Conservation (phyloP, 2,113 vertebrate genomes). For the Tragulus kanchil region DNA sequence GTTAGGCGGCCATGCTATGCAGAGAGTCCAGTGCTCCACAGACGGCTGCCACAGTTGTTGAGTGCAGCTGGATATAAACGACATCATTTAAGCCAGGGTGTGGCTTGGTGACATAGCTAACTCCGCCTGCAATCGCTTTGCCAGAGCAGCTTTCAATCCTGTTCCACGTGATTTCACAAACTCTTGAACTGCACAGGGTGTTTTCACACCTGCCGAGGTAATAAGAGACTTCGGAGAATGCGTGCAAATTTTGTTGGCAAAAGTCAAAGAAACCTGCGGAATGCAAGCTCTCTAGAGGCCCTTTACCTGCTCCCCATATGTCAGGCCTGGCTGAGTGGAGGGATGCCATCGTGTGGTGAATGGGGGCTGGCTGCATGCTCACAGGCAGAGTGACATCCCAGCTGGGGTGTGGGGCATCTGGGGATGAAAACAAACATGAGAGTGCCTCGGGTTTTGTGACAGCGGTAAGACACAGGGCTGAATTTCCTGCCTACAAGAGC, state of each 20-base stretch:
- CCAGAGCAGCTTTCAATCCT: neutral
- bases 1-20: neutral
- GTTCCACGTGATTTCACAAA: neutral
- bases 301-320: neutral
- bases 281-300: neutral
- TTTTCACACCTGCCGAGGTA: neutral
- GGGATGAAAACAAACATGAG: neutral
- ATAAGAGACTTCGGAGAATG: neutral
- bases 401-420: neutral
- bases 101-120: neutral
- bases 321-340: neutral
- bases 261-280: neutral
- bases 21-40: neutral
- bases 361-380: neutral
- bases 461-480: neutral
- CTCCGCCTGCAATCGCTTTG: neutral
- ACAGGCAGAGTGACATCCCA: neutral
- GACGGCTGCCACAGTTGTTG: neutral
- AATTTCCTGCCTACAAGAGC: neutral
- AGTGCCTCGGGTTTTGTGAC: neutral
- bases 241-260: constrained; percentile 1
- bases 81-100: neutral
- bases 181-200: neutral
- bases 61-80: neutral
- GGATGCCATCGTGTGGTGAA: accelerated